phyloP scores from a whole-genome alignment of 2,888 invertebrate species.

The Operophtera brumata region DNA sequence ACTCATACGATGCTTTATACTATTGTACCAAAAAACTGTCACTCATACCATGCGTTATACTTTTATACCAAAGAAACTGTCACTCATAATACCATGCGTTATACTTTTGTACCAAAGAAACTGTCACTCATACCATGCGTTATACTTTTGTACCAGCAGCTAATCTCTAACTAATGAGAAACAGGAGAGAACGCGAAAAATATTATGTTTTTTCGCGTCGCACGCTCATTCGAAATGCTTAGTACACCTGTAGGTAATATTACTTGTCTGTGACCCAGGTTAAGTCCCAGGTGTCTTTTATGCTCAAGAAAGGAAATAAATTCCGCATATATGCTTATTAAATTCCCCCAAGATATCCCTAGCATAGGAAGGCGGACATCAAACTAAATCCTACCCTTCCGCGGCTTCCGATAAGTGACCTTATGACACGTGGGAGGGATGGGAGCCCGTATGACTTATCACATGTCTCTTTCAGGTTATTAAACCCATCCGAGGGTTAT shows the following conservation, averaged over 20 bases:
- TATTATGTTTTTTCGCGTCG: no score
- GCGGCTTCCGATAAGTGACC: conserved; percentile 27
- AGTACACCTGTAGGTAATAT: not conserved
- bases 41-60: no score
- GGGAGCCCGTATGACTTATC: conserved; percentile 44
- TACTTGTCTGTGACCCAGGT: conserved; percentile 8
- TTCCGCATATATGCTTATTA: conserved; percentile 28
- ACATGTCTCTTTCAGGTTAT: conserved; percentile 47
- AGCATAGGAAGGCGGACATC: conserved; percentile 4
- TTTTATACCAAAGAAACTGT: no score
- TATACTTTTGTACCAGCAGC: no score
- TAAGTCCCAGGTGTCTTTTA: conserved; percentile 15
- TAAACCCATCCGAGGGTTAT: conserved; percentile 36
- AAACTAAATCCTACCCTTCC: conserved; percentile 33
- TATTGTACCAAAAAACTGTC: no score
- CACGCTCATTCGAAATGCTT: no score
- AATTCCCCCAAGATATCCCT: conserved; percentile 17
- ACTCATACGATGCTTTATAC: no score
- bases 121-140: no score
- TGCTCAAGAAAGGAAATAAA: conserved; percentile 14
- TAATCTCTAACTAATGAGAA: no score
- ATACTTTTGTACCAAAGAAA: no score
- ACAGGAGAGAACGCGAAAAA: no score
- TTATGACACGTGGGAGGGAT: conserved; percentile 19
- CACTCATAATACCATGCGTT: no score